phyloP scores from a whole-genome alignment of 2,113 vertebrate genomes.

The Arizona elegans region DNA sequence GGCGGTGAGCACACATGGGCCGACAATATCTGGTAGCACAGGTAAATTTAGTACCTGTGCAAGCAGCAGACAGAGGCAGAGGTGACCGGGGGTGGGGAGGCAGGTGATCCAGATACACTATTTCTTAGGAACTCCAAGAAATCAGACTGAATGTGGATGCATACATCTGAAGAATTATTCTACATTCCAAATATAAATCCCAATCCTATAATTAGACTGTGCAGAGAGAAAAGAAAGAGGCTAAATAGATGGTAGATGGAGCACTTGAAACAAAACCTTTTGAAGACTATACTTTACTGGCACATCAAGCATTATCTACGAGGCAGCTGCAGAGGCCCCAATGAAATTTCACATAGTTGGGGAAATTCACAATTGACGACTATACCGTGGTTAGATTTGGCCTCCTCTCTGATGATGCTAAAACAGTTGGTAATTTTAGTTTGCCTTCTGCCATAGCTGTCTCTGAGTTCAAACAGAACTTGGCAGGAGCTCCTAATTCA shows the following conservation, averaged over 20 bases:
- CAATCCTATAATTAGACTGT: background rate
- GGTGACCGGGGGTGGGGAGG: accelerated
- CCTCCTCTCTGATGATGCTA: background rate
- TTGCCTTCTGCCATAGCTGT: background rate
- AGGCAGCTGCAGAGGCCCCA: background rate
- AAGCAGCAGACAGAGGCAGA: too few relatives aligned
- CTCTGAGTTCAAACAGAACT: background rate
- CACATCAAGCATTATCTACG: background rate
- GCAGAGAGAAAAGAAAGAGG: background rate
- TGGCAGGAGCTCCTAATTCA: too few relatives aligned
- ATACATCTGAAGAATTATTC: background rate
- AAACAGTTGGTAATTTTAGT: background rate
- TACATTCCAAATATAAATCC: background rate
- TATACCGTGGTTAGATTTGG: background rate
- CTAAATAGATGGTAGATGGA: background rate
- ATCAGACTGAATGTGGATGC: background rate
- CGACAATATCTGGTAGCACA: too few relatives aligned
- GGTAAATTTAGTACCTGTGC: too few relatives aligned
- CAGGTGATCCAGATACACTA: background rate
- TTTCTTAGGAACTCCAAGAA: background rate
- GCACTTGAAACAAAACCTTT: background rate
- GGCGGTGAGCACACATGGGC: accelerated
- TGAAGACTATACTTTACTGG: background rate
- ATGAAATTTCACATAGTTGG: background rate
- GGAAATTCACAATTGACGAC: background rate